A percentile compares a stretch with the other conserved stretches of the same genome.
Conservation (phyloP, 2,113 vertebrate species). For the Xiphophorus maculatus region DNA sequence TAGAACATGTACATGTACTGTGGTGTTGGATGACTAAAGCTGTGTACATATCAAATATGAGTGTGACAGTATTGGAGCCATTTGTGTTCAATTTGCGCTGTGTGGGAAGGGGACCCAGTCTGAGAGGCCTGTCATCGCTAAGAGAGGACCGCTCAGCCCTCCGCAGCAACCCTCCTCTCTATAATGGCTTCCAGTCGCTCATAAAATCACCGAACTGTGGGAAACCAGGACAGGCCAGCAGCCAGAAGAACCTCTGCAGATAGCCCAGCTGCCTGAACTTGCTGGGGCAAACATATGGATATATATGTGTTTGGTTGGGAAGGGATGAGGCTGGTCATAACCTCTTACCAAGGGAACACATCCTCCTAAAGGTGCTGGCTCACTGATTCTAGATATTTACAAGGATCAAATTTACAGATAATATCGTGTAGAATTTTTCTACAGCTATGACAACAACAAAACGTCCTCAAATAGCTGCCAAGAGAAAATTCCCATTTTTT, state of each 20-base stretch:
- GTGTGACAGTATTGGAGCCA: slow-evolving; percentile 63
- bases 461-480: slow-evolving; percentile 1
- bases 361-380: neutral
- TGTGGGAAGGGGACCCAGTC: slow-evolving; percentile 69
- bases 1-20: neutral
- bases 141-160: slow-evolving; percentile 68
- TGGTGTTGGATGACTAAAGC: slow-evolving; percentile 21
- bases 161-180: slow-evolving; percentile 75
- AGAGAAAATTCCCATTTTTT: slow-evolving; percentile 9
- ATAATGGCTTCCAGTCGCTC: slow-evolving; percentile 83
- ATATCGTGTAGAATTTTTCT: neutral
- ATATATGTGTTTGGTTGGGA: neutral
- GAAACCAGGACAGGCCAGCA: slow-evolving; percentile 68
- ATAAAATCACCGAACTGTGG: slow-evolving; percentile 75
- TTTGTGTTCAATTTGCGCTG: slow-evolving; percentile 80
- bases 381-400: neutral
- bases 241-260: slow-evolving; percentile 55
- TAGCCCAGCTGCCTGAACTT: slow-evolving; percentile 22
- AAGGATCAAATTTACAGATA: slow-evolving; percentile 3
- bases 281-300: slow-evolving; percentile 2
- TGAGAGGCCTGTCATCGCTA: slow-evolving; percentile 78
- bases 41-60: slow-evolving; percentile 25
- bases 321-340: neutral
- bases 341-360: neutral
- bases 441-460: slow-evolving; percentile 3